These are phyloP conservation scores for Empidonax traillii DNA, from an alignment of 2,113 vertebrate species.

Conservation along the genomic window DNA sequence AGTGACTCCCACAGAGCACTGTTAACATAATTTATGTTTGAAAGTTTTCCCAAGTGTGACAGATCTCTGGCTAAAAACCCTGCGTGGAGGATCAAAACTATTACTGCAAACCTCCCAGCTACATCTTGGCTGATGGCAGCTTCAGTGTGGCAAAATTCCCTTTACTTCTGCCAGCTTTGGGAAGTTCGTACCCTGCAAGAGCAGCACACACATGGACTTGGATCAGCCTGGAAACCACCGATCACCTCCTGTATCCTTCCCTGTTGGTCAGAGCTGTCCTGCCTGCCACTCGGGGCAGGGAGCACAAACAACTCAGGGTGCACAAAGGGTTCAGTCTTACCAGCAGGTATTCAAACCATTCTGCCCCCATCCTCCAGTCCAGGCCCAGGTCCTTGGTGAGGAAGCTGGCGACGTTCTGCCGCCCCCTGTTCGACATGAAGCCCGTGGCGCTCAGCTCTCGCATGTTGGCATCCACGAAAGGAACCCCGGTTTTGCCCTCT, in stretches of 20 bases:
- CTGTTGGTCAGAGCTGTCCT: neutral
- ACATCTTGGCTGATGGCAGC: neutral
- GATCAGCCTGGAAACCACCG: neutral
- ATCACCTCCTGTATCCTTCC: neutral
- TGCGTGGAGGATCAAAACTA: neutral
- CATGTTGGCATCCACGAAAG: conserved; percentile 87
- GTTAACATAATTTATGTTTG: neutral
- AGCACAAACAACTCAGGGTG: neutral
- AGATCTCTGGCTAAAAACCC: neutral
- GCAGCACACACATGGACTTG: neutral
- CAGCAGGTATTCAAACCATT: conserved; percentile 84
- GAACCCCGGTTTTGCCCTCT: conserved; percentile 84
- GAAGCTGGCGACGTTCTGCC: conserved; percentile 85
- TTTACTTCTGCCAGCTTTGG: neutral
- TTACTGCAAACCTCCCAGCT: neutral
- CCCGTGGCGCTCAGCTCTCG: conserved; percentile 77
- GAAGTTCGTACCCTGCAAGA: neutral
- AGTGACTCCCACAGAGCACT: neutral
- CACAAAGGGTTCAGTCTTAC: conserved; percentile 36
- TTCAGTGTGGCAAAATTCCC: neutral
- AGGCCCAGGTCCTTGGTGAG: conserved; percentile 84
- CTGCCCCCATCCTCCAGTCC: conserved; percentile 86
- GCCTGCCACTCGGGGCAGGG: neutral
- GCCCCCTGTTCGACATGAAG: conserved; percentile 85
- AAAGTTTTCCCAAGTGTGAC: neutral